Percentiles rank a stretch among this genome's conserved stretches.
Evolutionary conservation across 2,888 invertebrate species (phyloP).

Genomic region (Chrysina gloriosa): DNA sequence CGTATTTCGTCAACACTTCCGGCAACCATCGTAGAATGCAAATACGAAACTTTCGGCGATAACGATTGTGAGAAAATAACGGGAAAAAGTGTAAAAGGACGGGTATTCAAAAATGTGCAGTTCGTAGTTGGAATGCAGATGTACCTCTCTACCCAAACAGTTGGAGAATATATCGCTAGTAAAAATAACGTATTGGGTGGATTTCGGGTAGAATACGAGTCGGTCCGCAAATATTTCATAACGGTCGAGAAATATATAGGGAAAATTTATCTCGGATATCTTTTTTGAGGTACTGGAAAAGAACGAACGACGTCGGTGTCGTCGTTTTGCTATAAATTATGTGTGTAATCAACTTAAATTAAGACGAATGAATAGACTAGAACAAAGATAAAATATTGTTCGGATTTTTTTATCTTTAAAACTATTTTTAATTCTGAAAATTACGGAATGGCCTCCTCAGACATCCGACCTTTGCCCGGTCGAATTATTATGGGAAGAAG

Average conservation of each 20-base stretch:
- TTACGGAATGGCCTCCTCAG: too few species aligned
- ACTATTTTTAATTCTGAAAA: too few species aligned
- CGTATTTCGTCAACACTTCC: not conserved
- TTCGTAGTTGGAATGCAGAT: slow-evolving; percentile 29
- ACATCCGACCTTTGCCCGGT: too few species aligned
- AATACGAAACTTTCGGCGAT: not conserved
- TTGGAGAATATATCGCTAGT: not conserved
- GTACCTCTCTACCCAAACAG: too few species aligned
- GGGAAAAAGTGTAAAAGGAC: not conserved
- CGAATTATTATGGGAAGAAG: too few species aligned
- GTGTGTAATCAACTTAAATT: not conserved
- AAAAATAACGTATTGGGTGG: slow-evolving; percentile 11
- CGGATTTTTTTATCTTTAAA: too few species aligned
- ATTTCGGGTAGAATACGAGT: not conserved
- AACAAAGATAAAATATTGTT: too few species aligned
- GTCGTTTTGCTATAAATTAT: not conserved
- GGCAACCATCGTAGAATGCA: not conserved
- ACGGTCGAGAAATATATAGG: not conserved
- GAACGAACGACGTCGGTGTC: not conserved
- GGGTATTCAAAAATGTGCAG: slow-evolving; percentile 26
- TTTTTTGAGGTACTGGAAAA: not conserved
- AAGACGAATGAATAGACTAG: not conserved
- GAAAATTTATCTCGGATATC: not conserved
- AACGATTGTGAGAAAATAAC: not conserved
- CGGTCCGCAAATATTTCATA: slow-evolving; percentile 9